Percentiles rank a stretch among this genome's conserved stretches.
Conservation (phyloP, 1,140 invertebrate genomes). For the Diabrotica virgifera region DNA sequence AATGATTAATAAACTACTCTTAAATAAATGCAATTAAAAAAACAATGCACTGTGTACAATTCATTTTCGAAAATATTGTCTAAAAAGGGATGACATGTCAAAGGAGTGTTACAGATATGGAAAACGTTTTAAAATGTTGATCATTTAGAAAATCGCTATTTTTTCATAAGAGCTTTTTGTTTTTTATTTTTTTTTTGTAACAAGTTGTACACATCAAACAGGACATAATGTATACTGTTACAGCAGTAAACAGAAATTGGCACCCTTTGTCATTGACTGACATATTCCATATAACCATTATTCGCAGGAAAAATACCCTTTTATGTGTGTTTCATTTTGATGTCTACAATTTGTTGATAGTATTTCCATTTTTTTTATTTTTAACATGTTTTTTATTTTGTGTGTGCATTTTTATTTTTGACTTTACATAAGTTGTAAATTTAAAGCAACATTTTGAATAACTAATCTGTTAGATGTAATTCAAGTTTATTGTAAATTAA, state of each 20-base stretch:
- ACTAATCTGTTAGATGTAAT: too few species aligned
- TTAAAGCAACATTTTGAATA: too few species aligned
- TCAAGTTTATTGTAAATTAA: too few species aligned
- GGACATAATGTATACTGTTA: background rate
- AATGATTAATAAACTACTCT: too few species aligned
- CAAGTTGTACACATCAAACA: conserved; percentile 18
- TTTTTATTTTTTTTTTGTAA: background rate
- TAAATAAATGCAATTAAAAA: too few species aligned
- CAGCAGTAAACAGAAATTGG: background rate
- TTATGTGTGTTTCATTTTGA: conserved; percentile 1
- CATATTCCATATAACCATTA: background rate
- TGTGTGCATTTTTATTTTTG: too few species aligned
- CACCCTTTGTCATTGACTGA: background rate
- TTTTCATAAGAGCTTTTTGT: background rate
- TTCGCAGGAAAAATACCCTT: conserved; percentile 17
- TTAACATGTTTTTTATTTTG: background rate
- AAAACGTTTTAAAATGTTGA: too few species aligned
- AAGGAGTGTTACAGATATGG: too few species aligned
- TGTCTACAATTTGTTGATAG: conserved; percentile 8
- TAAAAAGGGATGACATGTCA: too few species aligned
- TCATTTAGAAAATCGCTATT: background rate
- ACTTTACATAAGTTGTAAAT: too few species aligned
- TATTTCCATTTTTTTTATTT: background rate
- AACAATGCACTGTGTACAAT: too few species aligned
- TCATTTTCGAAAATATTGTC: too few species aligned